A percentile compares a stretch with the other conserved stretches of the same genome.
These are phyloP conservation scores for Ctenopoma multispine DNA, from an alignment of 2,797 vertebrate species.

Conservation along the genomic window DNA sequence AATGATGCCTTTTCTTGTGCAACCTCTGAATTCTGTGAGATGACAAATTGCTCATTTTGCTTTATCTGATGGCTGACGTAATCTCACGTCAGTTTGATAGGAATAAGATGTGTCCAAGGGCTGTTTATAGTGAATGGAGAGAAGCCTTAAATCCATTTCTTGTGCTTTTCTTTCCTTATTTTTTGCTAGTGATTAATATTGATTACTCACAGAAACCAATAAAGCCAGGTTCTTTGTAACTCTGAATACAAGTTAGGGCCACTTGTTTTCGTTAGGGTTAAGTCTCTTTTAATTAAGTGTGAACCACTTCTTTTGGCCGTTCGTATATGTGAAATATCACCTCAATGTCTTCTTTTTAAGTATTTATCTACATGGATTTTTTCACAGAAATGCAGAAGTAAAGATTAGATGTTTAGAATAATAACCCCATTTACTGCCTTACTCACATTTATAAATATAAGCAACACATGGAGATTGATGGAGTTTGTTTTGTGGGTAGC, in stretches of 20 bases:
- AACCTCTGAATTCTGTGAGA: constrained; percentile 23
- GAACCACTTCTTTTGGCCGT: constrained; percentile 32
- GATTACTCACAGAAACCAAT: constrained; percentile 69
- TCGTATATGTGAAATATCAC: constrained; percentile 20
- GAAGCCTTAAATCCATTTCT: constrained; percentile 36
- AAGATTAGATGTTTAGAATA: background rate
- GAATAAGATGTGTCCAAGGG: constrained; percentile 59
- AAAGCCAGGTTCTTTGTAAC: constrained; percentile 57
- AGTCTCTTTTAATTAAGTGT: constrained; percentile 63
- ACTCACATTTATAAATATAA: background rate
- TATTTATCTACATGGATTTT: constrained; percentile 19
- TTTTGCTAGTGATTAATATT: constrained; percentile 74
- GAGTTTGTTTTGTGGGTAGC: background rate
- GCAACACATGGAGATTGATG: background rate
- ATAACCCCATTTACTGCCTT: background rate
- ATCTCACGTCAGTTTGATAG: constrained; percentile 68
- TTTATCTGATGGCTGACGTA: constrained; percentile 57
- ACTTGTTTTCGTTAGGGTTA: constrained; percentile 63
- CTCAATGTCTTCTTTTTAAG: constrained; percentile 9
- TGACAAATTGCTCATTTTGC: constrained; percentile 59
- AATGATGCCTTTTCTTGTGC: constrained; percentile 22
- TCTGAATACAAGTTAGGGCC: constrained; percentile 55
- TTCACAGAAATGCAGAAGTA: background rate
- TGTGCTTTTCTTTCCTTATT: constrained; percentile 19
- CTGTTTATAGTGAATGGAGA: constrained; percentile 44